Evolutionary conservation across 1,140 invertebrate species (phyloP), one percentile per base, ranked within the genome.

Genomic region (Dreissena polymorpha): DNA sequence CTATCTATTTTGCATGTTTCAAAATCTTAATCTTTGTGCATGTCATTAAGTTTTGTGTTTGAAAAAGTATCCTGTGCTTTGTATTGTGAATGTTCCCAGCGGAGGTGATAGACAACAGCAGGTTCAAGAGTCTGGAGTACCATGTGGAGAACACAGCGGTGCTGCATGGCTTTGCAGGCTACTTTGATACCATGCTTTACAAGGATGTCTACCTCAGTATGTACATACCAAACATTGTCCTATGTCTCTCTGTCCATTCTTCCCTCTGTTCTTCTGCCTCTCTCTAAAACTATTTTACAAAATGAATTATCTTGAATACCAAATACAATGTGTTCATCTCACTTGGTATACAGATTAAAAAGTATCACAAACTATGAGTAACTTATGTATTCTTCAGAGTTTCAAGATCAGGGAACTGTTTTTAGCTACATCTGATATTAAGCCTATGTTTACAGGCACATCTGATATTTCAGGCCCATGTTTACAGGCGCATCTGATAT

Each of bases 111-210:
- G 95, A 96, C 88, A 98, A 98, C 92, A 91, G 88, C 60, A 94
- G 98, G 55, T 96, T 95, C 89, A 94, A 94, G 71, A 94, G 93
- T 13, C 92, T 97, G 10, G 94, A 93, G 49, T 99, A 98, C 93
- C 91, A 94, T 8, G 95, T 95, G 0, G 89, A 94, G 29, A 94
- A 96, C 86, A 96, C 98, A 88, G 95, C 95, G 89, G 94, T 98
- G 0, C 92, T 99, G 64, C 97, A 98, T 92, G 98, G 98, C 10
- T 97, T 99, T 92, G 96, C 96, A 71, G 98, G 98, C 2, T 99
- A 98, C 91, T 99, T 99, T 94, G 96, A 98, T 88, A 95, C 96
- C 65, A 92, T 95, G 70, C 94, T 99, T 18, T 99, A 96, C 92
- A 96, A 96, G 87, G 95, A 97, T 91, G 94, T 98, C 63, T 95